These are phyloP conservation scores for Sicus ferrugineus DNA, from an alignment of 2,888 invertebrate species.

Conservation along the genomic window DNA sequence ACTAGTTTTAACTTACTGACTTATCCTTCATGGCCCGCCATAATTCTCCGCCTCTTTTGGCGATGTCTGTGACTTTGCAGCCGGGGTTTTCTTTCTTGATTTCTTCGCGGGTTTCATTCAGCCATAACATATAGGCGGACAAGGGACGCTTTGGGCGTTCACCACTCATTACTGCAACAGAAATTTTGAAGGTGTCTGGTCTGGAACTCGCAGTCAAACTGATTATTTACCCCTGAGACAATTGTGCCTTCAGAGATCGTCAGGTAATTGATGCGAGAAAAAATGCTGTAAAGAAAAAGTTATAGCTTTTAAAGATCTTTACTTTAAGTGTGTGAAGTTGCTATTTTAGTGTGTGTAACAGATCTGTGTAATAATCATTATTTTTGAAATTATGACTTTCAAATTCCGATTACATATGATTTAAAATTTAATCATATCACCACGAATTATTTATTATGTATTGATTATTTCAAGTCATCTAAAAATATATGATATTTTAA, in stretches of 20 bases:
- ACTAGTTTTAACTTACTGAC: conserved; percentile 69
- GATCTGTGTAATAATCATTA: too few relatives aligned
- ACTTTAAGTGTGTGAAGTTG: too few relatives aligned
- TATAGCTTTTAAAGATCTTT: too few relatives aligned
- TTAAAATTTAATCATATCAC: too few relatives aligned
- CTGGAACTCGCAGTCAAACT: too few relatives aligned
- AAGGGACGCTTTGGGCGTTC: conserved; percentile 93
- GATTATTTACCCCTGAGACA: background rate
- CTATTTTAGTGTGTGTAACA: too few relatives aligned
- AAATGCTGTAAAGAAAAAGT: background rate
- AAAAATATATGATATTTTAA: too few relatives aligned
- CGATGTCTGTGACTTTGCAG: conserved; percentile 89
- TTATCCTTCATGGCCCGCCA: conserved; percentile 93
- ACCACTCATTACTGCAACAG: conserved; percentile 70
- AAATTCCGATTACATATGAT: too few relatives aligned
- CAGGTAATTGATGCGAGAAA: background rate
- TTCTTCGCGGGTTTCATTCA: conserved; percentile 85
- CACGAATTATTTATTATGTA: too few relatives aligned
- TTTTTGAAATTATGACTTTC: too few relatives aligned
- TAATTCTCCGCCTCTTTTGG: conserved; percentile 94
- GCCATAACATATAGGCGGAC: conserved; percentile 95
- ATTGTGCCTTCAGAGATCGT: background rate
- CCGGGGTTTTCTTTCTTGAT: conserved; percentile 93
- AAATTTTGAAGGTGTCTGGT: conserved; percentile 23
- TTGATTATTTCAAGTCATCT: too few relatives aligned